Base-by-base conservation (phyloP, 2,888 invertebrate species). In the Himalopsyche japonica region DNA sequence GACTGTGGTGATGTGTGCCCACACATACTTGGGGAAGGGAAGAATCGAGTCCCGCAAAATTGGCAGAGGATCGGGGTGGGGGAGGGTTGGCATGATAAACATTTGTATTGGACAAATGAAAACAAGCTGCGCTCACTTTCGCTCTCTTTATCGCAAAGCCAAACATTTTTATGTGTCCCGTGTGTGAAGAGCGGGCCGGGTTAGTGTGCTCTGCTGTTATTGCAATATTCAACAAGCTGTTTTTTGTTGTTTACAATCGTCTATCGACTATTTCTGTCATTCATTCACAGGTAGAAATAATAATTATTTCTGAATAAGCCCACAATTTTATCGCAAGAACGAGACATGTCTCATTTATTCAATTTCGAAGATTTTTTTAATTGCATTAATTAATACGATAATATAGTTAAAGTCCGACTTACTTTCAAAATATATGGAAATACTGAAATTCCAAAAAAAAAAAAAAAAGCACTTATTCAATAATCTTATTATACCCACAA, bases 51-150 rank as follows among this genome's bases (percentile, higher is more conserved):
- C 24, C 57, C 57, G 24, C 57, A 57, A 57, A n/a, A 76, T 76
- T 34, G 30, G 32, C 76, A 76, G 76, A 34, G 20, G n/a, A 20
- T n/a, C 6, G 27, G 37, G 34, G 34, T 64, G 8, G 64, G 64
- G n/a, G 76, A 32, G 32, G 80, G 32, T 32, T 48, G 20, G n/a
- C 76, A 70, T n/a, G 37, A 81, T 81, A 57, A 81, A 81, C 81
- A 81, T 81, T 81, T 81, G 81, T 81, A 70, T 81, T 81, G 81
- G 64, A 20, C 81, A 64, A 81, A 70, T 70, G 81, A 81, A 81
- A 81, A 81, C 81, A 81, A 20, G 32, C 47, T 49, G 20, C 80
- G 80, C 27, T 49, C 57, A 27, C 49, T 49, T 27, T 49, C 80
- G 76, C 76, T 34, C 32, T 76, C 48, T 49, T 80, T 30, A 80